A percentile compares a stretch with the other conserved stretches of the same genome.
phyloP scores from a whole-genome alignment of 2,888 invertebrate genomes.

The Griposia aprilina region DNA sequence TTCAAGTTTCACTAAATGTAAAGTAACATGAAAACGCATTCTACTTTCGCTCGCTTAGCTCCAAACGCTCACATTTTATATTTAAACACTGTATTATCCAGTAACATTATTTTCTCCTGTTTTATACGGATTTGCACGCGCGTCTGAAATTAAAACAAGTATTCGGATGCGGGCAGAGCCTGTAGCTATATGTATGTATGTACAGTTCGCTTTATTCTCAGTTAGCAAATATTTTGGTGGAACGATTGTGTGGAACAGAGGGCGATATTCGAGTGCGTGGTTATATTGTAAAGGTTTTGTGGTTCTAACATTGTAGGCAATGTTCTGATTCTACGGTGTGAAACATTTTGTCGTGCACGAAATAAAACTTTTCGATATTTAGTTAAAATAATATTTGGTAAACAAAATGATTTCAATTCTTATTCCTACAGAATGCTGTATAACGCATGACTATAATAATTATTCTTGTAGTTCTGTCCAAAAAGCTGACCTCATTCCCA shows the following conservation, averaged over 20 bases:
- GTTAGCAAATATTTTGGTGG: constrained; percentile 43
- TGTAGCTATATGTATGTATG: constrained; percentile 7
- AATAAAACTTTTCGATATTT: not conserved
- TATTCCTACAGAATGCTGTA: not conserved
- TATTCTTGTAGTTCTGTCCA: not conserved
- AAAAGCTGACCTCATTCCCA: constrained; percentile 36
- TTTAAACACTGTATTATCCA: constrained; percentile 31
- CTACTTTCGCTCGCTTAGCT: not conserved
- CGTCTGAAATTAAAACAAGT: constrained; percentile 53
- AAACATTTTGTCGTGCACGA: not conserved
- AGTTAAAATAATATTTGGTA: not conserved
- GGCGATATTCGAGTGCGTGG: not conserved
- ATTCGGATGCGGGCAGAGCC: constrained; percentile 41
- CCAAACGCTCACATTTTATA: constrained; percentile 16
- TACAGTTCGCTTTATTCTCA: constrained; percentile 18
- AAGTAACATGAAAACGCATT: constrained; percentile 2
- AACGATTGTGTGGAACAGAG: constrained; percentile 16
- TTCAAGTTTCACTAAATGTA: not conserved
- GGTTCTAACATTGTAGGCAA: not conserved
- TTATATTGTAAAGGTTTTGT: constrained; percentile 8
- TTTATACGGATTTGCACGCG: constrained; percentile 22
- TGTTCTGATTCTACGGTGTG: not conserved
- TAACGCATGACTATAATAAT: not conserved
- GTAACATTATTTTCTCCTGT: constrained; percentile 36
- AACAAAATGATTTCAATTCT: not conserved